phyloP scores from a whole-genome alignment of 2,888 invertebrate species.

The Buathra laborator region DNA sequence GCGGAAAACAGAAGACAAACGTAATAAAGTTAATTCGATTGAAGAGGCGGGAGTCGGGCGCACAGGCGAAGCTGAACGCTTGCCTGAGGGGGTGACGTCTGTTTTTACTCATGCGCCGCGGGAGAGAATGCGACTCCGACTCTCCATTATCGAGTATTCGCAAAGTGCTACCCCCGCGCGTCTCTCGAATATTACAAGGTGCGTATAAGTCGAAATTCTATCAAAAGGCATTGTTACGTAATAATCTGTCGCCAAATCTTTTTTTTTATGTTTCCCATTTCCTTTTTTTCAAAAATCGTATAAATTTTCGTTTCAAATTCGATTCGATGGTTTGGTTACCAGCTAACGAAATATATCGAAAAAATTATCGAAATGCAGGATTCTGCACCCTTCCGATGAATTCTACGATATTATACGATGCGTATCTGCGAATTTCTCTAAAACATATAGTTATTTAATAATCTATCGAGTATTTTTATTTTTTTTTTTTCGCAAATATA shows the following conservation, averaged over 20 bases:
- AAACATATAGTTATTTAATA: not conserved
- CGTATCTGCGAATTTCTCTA: no score
- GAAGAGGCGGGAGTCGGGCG: constrained; percentile 52
- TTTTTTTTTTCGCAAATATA: not conserved
- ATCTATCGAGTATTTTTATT: not conserved
- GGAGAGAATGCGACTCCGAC: constrained; percentile 23
- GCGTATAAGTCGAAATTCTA: not conserved
- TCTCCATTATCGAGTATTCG: constrained; percentile 61
- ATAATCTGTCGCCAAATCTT: not conserved
- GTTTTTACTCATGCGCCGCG: constrained; percentile 74
- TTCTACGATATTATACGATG: no score
- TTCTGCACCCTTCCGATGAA: no score
- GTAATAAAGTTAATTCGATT: constrained; percentile 85
- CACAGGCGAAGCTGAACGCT: constrained; percentile 48
- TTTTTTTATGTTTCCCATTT: no score
- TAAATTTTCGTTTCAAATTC: no score
- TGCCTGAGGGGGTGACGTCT: constrained; percentile 72
- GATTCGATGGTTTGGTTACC: no score
- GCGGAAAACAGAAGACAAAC: constrained; percentile 83
- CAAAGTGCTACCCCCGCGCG: constrained; percentile 43
- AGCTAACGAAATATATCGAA: no score
- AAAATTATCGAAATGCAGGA: no score
- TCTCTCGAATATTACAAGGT: constrained; percentile 13
- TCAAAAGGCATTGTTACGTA: no score
- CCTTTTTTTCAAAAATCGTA: no score